Evolutionary conservation across 2,888 invertebrate genomes (phyloP).

Genomic region (Volucella inflata): DNA sequence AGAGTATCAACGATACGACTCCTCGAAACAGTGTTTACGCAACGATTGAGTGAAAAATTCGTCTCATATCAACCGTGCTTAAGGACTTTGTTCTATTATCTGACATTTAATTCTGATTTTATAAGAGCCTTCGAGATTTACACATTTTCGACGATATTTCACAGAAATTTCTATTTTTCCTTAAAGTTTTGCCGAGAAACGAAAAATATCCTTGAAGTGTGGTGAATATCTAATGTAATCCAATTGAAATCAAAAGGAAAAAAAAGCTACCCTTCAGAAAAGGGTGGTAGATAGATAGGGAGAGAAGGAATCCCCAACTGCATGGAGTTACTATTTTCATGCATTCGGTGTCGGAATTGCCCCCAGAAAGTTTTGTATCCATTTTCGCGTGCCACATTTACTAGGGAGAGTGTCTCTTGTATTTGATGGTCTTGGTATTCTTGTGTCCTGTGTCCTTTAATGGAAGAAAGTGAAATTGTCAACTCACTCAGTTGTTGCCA

Average conservation of each 20-base stretch:
- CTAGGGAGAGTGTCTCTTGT: background rate
- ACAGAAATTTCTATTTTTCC: background rate
- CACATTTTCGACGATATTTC: conserved; percentile 10
- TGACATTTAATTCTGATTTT: background rate
- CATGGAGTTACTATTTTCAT: background rate
- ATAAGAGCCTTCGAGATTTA: background rate
- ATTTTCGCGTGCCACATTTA: conserved; percentile 16
- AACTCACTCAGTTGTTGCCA: conserved; percentile 2
- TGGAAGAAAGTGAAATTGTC: conserved; percentile 46
- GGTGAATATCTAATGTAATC: conserved; percentile 56
- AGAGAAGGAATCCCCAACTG: conserved; percentile 16
- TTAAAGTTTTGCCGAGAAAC: background rate
- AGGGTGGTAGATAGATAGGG: background rate
- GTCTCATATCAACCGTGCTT: background rate
- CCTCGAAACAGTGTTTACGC: conserved; percentile 59
- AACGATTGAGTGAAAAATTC: conserved; percentile 31
- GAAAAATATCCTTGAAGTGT: conserved; percentile 23
- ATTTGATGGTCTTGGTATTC: background rate
- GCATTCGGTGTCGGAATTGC: background rate
- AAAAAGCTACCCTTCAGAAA: background rate
- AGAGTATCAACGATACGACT: conserved; percentile 15
- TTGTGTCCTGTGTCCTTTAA: conserved; percentile 24
- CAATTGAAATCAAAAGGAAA: conserved; percentile 7
- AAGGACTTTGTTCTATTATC: background rate
- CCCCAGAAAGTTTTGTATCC: conserved; percentile 5